phyloP scores from a whole-genome alignment of 2,797 vertebrate species.

The Molossus alvarezi region DNA sequence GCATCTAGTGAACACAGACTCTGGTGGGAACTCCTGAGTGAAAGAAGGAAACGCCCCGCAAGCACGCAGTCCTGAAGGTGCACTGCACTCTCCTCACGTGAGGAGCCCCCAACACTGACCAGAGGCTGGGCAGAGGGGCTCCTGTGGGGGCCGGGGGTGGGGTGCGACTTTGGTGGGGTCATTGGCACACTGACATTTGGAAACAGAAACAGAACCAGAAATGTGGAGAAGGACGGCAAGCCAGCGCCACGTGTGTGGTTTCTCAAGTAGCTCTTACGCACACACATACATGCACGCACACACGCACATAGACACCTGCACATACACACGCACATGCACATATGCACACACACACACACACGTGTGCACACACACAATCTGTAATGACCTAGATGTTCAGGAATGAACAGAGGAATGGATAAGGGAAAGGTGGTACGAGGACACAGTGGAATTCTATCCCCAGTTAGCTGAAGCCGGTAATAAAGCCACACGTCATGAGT shows the following conservation, averaged over 20 bases:
- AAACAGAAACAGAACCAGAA: neutral
- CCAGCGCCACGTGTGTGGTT: fast-evolving
- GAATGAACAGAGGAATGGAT: no score
- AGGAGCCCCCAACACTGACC: neutral
- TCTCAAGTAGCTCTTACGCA: neutral
- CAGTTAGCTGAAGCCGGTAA: neutral
- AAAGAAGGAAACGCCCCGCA: neutral
- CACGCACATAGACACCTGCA: no score
- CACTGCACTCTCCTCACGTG: neutral
- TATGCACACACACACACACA: neutral
- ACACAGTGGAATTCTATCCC: neutral
- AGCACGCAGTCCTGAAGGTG: neutral
- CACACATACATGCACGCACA: neutral
- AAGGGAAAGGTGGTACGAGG: neutral
- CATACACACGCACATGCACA: neutral
- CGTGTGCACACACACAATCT: neutral
- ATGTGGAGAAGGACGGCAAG: neutral
- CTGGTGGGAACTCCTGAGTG: neutral
- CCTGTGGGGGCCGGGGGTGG: neutral
- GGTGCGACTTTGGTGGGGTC: fast-evolving
- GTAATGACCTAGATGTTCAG: neutral
- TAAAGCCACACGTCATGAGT: neutral
- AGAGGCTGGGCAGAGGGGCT: no score
- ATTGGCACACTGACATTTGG: neutral
- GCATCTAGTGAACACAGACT: neutral